Percentiles rank a stretch among this genome's conserved stretches.
Evolutionary conservation across 2,888 invertebrate species (phyloP).

Genomic region (Noctua comes): DNA sequence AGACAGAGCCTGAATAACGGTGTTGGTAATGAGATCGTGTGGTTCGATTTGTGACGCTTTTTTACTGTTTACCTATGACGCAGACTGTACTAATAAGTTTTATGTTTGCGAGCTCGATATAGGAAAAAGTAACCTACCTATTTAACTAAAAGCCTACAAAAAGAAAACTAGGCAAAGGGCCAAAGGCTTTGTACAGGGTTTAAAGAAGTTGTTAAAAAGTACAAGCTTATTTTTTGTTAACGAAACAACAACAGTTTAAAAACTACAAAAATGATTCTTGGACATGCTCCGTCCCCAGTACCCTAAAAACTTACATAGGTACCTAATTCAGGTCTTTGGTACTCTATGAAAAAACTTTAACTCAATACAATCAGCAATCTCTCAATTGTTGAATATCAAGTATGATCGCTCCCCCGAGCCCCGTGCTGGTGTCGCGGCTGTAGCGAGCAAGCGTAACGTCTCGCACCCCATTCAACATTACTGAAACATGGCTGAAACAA

Average conservation of each 20-base stretch:
- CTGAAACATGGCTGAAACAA: conserved; percentile 35
- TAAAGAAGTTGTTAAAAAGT: neutral
- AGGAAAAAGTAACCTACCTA: neutral
- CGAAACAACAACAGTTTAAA: neutral
- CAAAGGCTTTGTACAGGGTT: neutral
- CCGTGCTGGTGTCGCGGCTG: neutral
- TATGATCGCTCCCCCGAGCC: neutral
- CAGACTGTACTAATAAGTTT: conserved; percentile 23
- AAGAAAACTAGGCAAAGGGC: neutral
- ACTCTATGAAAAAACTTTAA: neutral
- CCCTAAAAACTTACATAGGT: neutral
- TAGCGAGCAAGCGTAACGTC: conserved; percentile 7
- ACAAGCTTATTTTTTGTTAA: neutral
- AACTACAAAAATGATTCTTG: neutral
- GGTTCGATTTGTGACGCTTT: conserved; percentile 34
- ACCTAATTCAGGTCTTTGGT: neutral
- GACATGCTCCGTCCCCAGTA: neutral
- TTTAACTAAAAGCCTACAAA: neutral
- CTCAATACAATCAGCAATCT: neutral
- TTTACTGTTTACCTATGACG: conserved; percentile 14
- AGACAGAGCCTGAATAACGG: conserved; percentile 46
- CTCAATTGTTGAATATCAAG: conserved; percentile 4
- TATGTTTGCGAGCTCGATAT: conserved; percentile 2
- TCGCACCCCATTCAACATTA: conserved; percentile 43
- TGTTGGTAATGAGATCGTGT: conserved; percentile 42